Base-by-base conservation (phyloP, 2,888 invertebrate genomes). In the Alloplasta piceator region DNA sequence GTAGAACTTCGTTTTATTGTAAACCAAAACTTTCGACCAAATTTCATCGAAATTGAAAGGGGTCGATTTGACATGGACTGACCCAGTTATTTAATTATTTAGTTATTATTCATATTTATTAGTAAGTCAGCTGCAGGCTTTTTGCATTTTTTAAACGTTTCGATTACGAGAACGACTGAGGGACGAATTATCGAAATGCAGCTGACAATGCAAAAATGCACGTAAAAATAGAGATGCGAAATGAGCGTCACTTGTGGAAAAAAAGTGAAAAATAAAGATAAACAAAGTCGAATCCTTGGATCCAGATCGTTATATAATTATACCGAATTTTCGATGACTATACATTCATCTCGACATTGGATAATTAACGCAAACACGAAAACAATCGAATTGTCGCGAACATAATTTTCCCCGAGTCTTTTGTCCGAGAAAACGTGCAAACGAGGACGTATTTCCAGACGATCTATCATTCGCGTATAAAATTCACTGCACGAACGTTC, bases 391-490 rank as follows among this genome's bases (percentile, higher is more conserved):
- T 55, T 67, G 50, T 55, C 3, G 52, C 52, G 38, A 9, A 39
- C 26, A 64, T 58, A 58, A 67, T 74, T n/a, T 74, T 75, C 58
- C 52, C 36, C 41, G 48, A 6, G 55, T 9, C 73, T 78, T 77
- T 81, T 73, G 78, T 81, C 26, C 70, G 55, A 60, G 68, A 26
- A 26, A 26, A 41, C 77, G 52, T 38, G 50, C 61, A 66, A 71
- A 67, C 80, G 72, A 67, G 76, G 63, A 67, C 80, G 26, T 63
- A 76, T 80, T 80, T 50, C 63, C 72, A 68, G 73, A 71, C 66
- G 60, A 50, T 77, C 48, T 9, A 58, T 39, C 36, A 9, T 9
- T 46, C 16, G 58, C n/a, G 16, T 81, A 81, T 77, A 81, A 80
- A 81, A 81, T 81, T 81, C 81, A 73, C 66, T 52, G 67, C 58